Conservation (phyloP, 2,797 vertebrate genomes). For the Eupleurogrammus muticus region DNA sequence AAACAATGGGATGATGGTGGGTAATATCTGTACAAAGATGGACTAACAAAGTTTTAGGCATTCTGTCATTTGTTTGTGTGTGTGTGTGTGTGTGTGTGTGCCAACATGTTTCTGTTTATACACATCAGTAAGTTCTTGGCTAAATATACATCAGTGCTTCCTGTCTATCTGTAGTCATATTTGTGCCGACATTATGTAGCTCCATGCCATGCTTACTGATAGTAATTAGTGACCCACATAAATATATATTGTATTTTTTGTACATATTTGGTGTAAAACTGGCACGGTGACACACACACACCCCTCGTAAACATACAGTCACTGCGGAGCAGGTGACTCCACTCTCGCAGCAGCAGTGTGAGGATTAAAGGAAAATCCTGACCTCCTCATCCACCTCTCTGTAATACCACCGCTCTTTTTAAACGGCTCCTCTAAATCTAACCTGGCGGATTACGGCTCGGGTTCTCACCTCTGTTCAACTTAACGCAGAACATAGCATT, state of each 20-base stretch:
- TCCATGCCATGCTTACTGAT: conserved; percentile 5
- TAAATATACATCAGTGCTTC: not conserved
- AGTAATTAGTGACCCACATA: conserved; percentile 20
- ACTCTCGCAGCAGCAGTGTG: conserved; percentile 55
- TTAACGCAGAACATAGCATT: not conserved
- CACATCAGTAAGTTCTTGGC: not conserved
- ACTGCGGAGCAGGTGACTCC: conserved; percentile 30
- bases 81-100: not conserved
- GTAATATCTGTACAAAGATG: conserved; percentile 5
- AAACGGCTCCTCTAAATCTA: conserved; percentile 64
- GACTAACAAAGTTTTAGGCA: conserved; percentile 7
- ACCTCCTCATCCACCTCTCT: conserved; percentile 61
- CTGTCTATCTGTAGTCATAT: not conserved
- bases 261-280: conserved; percentile 7
- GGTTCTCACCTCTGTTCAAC: conserved; percentile 35
- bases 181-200: conserved; percentile 2
- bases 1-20: conserved; percentile 28
- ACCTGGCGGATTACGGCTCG: conserved; percentile 61
- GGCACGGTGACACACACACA: conserved; percentile 14
- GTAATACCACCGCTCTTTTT: conserved; percentile 58
- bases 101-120: conserved; percentile 4
- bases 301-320: conserved; percentile 15
- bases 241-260: not conserved
- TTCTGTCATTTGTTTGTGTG: not conserved
- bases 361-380: conserved; percentile 75